Evolutionary conservation across 2,888 invertebrate genomes (phyloP), one percentile per base, ranked within the genome.

Genomic region (Sinopyrophorus schimmeli): DNA sequence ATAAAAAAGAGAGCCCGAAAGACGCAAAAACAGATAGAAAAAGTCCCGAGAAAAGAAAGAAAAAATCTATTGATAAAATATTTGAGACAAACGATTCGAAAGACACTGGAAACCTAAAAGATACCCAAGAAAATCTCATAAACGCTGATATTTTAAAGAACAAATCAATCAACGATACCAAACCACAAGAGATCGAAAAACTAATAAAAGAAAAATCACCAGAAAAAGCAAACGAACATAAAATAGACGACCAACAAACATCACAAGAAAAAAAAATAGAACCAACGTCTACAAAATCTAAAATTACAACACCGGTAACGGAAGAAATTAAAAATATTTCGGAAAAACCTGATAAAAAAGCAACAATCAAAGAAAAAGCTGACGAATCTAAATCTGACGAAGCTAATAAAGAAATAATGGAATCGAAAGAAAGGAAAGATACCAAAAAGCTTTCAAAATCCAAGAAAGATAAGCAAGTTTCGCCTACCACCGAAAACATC

Each of bases 31-130:
- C 57, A 21, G 57, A 53, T 39, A 58, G 58, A 55, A 60, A 53
- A 55, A 32, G 64, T 53, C 51, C 69, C 69, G 53, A 70, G 69
- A 61, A 73, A 67, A 59, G 70, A 68, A 30, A 72, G 69, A 55
- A 70, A 68, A 53, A 72, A 70, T 53, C 72, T 68, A 10, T 73
- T 15, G 15, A 14, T 9, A 10, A 32, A 11, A n/a, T n/a, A n/a
- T n/a, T n/a, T n/a, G n/a, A n/a, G n/a, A n/a, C n/a, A n/a, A n/a
- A n/a, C n/a, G n/a, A n/a, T n/a, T n/a, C n/a, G n/a, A n/a, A n/a
- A n/a, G n/a, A n/a, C n/a, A n/a, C n/a, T n/a, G n/a, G n/a, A n/a
- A n/a, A n/a, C n/a, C n/a, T n/a, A n/a, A n/a, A n/a, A n/a, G n/a
- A n/a, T n/a, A n/a, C n/a, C n/a, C n/a, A n/a, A n/a, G n/a, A n/a